Conservation (phyloP, 1,140 invertebrate genomes). For the Stratiolaelaps scimitus region DNA sequence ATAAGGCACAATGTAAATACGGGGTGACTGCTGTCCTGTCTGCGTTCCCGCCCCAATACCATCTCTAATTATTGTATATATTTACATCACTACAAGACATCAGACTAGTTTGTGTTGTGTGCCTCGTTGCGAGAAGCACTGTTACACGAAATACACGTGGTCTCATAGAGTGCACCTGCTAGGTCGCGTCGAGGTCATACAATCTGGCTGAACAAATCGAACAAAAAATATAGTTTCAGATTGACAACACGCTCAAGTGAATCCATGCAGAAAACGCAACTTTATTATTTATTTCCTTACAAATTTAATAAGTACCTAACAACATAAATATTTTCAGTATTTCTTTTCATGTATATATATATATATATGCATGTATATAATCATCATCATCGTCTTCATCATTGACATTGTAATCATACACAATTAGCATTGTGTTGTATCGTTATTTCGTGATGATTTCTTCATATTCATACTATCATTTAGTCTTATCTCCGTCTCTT, state of each 20-base stretch:
- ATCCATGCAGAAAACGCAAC: constrained; percentile 28
- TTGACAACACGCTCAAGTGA: not conserved
- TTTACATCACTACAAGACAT: not conserved
- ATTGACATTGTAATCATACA: not conserved
- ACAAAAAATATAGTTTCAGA: not conserved
- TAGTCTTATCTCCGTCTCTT: no score
- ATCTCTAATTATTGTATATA: no score
- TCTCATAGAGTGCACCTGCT: not conserved
- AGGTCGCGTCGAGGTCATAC: not conserved
- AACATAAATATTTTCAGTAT: constrained; percentile 1
- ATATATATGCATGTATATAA: not conserved
- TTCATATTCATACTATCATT: no score
- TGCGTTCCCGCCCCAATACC: not conserved
- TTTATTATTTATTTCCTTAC: constrained; percentile 27
- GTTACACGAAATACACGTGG: not conserved
- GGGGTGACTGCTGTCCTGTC: not conserved
- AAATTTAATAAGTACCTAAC: constrained; percentile 28
- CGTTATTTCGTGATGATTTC: no score
- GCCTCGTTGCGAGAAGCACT: not conserved
- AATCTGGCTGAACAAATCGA: not conserved
- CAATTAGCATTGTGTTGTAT: no score
- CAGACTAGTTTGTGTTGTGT: not conserved
- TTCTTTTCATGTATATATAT: not conserved
- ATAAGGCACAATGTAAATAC: not conserved
- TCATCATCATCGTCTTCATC: not conserved